A percentile compares a stretch with the other conserved stretches of the same genome.
phyloP scores from a whole-genome alignment of 2,888 invertebrate species.

The Drosophila antonietae region DNA sequence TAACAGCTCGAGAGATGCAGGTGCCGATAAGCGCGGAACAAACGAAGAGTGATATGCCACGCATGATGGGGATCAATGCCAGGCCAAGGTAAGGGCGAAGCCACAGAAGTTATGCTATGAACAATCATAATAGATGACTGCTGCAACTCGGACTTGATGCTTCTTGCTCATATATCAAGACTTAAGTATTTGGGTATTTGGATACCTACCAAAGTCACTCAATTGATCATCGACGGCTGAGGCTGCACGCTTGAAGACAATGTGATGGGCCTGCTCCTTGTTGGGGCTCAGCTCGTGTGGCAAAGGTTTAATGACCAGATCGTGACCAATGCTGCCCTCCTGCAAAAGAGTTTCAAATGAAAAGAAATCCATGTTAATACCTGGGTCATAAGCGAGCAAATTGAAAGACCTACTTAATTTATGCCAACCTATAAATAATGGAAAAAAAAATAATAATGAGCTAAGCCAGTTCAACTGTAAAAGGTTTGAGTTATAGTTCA shows the following conservation, averaged over 20 bases:
- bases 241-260: slow-evolving; percentile 89
- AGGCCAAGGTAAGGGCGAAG: slow-evolving; percentile 17
- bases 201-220: slow-evolving; percentile 92
- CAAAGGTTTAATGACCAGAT: slow-evolving; percentile 94
- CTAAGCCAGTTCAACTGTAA: background rate
- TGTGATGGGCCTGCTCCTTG: slow-evolving; percentile 87
- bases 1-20: slow-evolving; percentile 10
- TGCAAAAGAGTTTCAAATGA: slow-evolving; percentile 83
- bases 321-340: slow-evolving; percentile 97
- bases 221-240: slow-evolving; percentile 86
- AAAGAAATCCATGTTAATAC: slow-evolving; percentile 9
- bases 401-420: slow-evolving; percentile 4
- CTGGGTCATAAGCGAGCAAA: background rate
- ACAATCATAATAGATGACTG: slow-evolving; percentile 20
- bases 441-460: background rate
- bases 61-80: slow-evolving; percentile 36
- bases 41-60: slow-evolving; percentile 18
- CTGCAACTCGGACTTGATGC: background rate
- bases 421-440: slow-evolving; percentile 13
- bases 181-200: background rate
- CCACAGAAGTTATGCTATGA: background rate
- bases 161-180: slow-evolving; percentile 7
- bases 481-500: background rate
- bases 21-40: slow-evolving; percentile 27
- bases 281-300: slow-evolving; percentile 88